These are phyloP conservation scores for Arrhamphus sclerolepis DNA, from an alignment of 2,797 vertebrate species.

Conservation along the genomic window DNA sequence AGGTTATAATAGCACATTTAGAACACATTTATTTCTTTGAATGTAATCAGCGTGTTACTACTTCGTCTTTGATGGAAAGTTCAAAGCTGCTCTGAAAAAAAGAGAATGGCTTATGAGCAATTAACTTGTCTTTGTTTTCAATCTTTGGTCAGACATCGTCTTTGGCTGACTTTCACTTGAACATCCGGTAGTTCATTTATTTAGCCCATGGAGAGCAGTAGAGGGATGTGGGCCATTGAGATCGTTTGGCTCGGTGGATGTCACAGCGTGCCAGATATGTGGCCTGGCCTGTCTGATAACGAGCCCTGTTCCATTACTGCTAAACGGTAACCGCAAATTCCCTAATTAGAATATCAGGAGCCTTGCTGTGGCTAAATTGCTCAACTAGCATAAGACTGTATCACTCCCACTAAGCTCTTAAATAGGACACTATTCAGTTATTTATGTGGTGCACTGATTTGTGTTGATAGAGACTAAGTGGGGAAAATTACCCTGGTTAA, in stretches of 20 bases:
- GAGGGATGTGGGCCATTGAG: constrained; percentile 60
- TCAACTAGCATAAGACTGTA: constrained; percentile 33
- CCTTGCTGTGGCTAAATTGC: constrained; percentile 56
- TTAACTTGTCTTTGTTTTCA: constrained; percentile 19
- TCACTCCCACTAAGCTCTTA: constrained; percentile 44
- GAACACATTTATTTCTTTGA: constrained; percentile 17
- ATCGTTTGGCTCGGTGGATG: constrained; percentile 56
- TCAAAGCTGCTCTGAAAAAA: constrained; percentile 14
- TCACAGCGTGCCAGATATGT: constrained; percentile 71
- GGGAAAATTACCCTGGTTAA: constrained; percentile 13
- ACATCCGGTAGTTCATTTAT: constrained; percentile 54
- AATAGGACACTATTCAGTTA: constrained; percentile 39
- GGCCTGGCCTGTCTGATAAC: constrained; percentile 76
- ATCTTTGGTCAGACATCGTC: constrained; percentile 42
- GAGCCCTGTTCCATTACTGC: constrained; percentile 66
- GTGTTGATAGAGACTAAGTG: constrained; percentile 31
- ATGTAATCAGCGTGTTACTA: constrained; percentile 22
- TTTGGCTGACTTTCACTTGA: constrained; percentile 55
- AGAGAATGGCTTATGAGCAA: background rate
- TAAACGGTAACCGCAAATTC: constrained; percentile 72
- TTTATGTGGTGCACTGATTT: constrained; percentile 15
- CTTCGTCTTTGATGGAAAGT: constrained; percentile 10
- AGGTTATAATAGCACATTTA: constrained; percentile 13
- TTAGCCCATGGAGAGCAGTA: constrained; percentile 48
- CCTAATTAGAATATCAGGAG: constrained; percentile 75